Base-by-base conservation (phyloP, 2,113 vertebrate species). In the Acrocephalus arundinaceus region DNA sequence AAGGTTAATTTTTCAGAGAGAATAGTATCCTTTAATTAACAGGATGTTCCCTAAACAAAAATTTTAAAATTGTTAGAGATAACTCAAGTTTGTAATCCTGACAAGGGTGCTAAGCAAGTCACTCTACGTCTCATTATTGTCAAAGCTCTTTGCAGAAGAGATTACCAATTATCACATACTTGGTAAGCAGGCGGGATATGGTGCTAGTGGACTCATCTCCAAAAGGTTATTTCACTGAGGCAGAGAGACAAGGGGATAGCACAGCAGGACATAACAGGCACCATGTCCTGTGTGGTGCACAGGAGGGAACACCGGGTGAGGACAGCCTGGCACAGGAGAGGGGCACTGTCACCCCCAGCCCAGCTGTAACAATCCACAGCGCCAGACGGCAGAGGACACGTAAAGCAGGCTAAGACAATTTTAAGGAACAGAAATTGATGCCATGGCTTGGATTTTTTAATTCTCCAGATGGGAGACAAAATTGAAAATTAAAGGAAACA, bases 381-480 rank as follows among this genome's bases (percentile, higher is more conserved):
- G n/a, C 63, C 15, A 71, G 35, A 17, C 20, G 15, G 4, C 43
- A 30, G 31, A n/a, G 35, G 63, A 58, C 17, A 67, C n/a, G 30
- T 0, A 33, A 33, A 33, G 35, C 59, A 58, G 33, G 45, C 25
- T 0, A 6, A 87, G 67, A 10, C 15, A 4, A 41, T 68, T 83
- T 35, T 41, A 52, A 85, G 45, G 74, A 58, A 21, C n/a, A 12
- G 21, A 72, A 87, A 71, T n/a, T 19, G n/a, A 88, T 48, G 54
- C 66, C n/a, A n/a, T 21, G 73, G 49, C 37, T 86, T 24, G 70
- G 41, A 76, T 93, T 94, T 91, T 68, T 91, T 86, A 94, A 94
- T 91, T 59, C 75, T 93, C 92, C 88, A 92, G 90, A 73, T 65
- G 87, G 71, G 75, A 78, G 73, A 10, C 25, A 20, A 83, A 90